Evolutionary conservation across 2,113 vertebrate genomes (phyloP).

Genomic region (Tor tambroides): DNA sequence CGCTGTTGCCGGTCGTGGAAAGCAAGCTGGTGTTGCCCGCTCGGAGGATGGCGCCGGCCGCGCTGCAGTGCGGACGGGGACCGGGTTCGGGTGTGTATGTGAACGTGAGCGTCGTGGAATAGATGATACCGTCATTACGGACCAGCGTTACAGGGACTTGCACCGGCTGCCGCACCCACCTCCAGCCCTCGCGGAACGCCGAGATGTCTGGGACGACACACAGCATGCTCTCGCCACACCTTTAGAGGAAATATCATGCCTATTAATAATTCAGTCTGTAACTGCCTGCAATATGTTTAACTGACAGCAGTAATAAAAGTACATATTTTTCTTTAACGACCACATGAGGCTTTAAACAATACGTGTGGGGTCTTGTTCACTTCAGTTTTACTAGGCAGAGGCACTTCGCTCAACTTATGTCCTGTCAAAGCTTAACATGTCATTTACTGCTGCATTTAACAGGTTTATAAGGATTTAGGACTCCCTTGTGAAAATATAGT

Average conservation of each 20-base stretch:
- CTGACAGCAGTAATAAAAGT: neutral
- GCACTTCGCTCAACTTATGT: neutral
- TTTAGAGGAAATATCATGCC: slow-evolving; percentile 59
- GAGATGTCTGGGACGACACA: slow-evolving; percentile 99
- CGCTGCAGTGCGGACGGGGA: slow-evolving; percentile 95
- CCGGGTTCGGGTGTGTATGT: slow-evolving; percentile 99
- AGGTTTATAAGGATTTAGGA: slow-evolving; percentile 13
- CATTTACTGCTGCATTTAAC: slow-evolving; percentile 20
- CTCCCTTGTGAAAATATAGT: neutral
- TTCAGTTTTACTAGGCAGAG: neutral
- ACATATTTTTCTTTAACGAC: neutral
- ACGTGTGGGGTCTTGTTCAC: slow-evolving; percentile 8
- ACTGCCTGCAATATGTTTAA: neutral
- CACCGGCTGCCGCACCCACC: slow-evolving; percentile 98
- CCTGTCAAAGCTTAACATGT: slow-evolving; percentile 6
- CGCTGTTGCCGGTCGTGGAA: slow-evolving; percentile 82
- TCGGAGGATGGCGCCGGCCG: slow-evolving; percentile 95
- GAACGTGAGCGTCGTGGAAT: slow-evolving; percentile 99
- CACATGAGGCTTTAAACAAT: neutral
- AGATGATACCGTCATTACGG: slow-evolving; percentile 97
- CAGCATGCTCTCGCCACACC: slow-evolving; percentile 97
- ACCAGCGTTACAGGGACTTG: slow-evolving; percentile 99
- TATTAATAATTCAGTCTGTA: neutral
- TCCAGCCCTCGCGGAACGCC: slow-evolving; percentile 98
- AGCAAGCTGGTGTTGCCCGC: slow-evolving; percentile 86